Base-by-base conservation (phyloP, 2,888 invertebrate genomes). In the Acronicta leporina region DNA sequence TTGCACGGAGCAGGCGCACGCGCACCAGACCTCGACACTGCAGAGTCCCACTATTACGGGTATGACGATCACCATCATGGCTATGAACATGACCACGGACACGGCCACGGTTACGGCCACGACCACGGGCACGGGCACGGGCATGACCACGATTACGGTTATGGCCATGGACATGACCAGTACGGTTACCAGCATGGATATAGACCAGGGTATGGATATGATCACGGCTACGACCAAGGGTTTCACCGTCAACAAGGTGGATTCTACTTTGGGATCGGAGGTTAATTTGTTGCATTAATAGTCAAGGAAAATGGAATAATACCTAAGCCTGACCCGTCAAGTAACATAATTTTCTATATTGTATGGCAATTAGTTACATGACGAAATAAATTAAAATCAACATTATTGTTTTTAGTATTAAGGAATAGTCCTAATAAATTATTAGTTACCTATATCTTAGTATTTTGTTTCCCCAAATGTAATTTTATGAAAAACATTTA, bases 171-270 rank as follows among this genome's bases (percentile, higher is more conserved):
- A 0, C 14, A 48, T 5, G 48, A n/a, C 0, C n/a, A 20, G 0
- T 20, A 48, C 20, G 48, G 46, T 1, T 25, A 44, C 11, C 5
- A 27, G 7, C 0, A 50, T 10, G 50, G 40, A 3, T 30, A 40
- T 0, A 7, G 8, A 9, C 6, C 14, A 0, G 35, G 11, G 5
- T 20, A 42, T 6, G 47, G 35, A 8, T 40, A 57, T 14, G 16
- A 16, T 9, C 38, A 44, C 8, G 54, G 60, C n/a, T 35, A 42
- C 0, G 50, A 16, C 25, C 38, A 52, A n/a, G 47, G 52, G 5
- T 20, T 13, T 4, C n/a, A 55, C 27, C 61, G 60, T 13, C 41
- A 38, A 7, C 16, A 45, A 15, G 47, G 50, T 11, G 49, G 25
- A 25, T 14, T 49, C n/a, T 40, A 40, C 49, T 49, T 49, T 10